A percentile compares a stretch with the other conserved stretches of the same genome.
These are phyloP conservation scores for Disparrhopalites patrizii DNA, from an alignment of 2,888 invertebrate genomes.

Conservation along the genomic window DNA sequence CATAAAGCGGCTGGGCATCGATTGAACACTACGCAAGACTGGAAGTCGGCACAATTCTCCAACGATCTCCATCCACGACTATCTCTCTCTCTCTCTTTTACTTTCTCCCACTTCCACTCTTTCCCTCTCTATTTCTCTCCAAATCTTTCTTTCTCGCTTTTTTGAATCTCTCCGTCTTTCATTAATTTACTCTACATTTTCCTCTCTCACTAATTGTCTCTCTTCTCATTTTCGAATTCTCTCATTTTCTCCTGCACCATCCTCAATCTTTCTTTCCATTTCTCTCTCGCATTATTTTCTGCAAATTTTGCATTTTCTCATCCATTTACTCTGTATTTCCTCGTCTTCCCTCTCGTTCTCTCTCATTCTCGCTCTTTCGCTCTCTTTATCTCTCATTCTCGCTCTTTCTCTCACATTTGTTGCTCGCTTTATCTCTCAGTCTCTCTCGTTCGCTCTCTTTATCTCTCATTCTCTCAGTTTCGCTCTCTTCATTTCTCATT, in stretches of 20 bases:
- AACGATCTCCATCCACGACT: neutral
- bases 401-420: neutral
- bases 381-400: neutral
- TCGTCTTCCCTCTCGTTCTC: no score
- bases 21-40: constrained; percentile 48
- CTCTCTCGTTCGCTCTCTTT: no score
- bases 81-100: constrained; percentile 6
- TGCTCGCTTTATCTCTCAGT: neutral
- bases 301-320: no score
- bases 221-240: neutral
- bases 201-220: no score
- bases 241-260: constrained; percentile 15
- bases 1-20: constrained; percentile 40
- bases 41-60: constrained; percentile 27
- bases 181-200: neutral
- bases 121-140: no score
- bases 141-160: no score
- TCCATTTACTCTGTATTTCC: neutral
- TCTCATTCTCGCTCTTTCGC: no score
- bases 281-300: constrained; percentile 7
- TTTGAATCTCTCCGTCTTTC: constrained; percentile 2
- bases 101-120: constrained; percentile 7
- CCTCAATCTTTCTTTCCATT: neutral
- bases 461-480: neutral
- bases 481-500: neutral